Conservation (phyloP, 2,888 invertebrate genomes). For the Prenolepis imparis region DNA sequence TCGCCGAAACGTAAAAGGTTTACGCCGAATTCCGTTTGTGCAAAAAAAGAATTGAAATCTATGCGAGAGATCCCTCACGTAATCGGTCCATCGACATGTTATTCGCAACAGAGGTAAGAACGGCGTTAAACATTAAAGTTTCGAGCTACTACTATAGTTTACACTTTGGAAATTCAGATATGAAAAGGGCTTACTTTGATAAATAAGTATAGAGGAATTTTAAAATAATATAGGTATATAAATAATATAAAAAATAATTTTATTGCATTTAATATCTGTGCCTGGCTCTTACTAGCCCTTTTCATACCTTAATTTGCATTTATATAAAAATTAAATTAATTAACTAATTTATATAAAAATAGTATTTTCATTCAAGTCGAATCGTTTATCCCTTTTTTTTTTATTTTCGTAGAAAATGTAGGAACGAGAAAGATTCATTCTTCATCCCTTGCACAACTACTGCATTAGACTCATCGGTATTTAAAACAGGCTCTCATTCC, state of each 20-base stretch:
- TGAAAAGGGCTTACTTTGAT: too few species aligned
- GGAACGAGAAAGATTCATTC: constrained; percentile 34
- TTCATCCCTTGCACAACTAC: not conserved
- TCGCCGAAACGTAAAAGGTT: constrained; percentile 26
- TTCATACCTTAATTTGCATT: too few species aligned
- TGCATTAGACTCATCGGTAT: not conserved
- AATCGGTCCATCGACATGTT: not conserved
- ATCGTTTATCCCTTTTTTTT: not conserved
- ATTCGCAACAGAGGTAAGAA: constrained; percentile 19
- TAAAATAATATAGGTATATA: too few species aligned
- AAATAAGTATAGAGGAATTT: too few species aligned
- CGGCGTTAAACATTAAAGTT: not conserved
- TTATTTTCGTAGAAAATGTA: constrained; percentile 12
- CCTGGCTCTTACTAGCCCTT: not conserved
- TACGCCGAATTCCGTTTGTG: not conserved
- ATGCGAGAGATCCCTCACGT: not conserved
- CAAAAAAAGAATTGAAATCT: not conserved
- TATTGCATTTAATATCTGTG: too few species aligned
- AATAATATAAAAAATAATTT: too few species aligned
- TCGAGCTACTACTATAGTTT: not conserved
- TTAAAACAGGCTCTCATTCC: constrained; percentile 43
- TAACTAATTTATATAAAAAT: too few species aligned
- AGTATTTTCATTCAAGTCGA: not conserved
- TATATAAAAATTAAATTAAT: too few species aligned
- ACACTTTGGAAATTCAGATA: too few species aligned